phyloP scores from a whole-genome alignment of 1,140 invertebrate genomes.

The Habropoda laboriosa region DNA sequence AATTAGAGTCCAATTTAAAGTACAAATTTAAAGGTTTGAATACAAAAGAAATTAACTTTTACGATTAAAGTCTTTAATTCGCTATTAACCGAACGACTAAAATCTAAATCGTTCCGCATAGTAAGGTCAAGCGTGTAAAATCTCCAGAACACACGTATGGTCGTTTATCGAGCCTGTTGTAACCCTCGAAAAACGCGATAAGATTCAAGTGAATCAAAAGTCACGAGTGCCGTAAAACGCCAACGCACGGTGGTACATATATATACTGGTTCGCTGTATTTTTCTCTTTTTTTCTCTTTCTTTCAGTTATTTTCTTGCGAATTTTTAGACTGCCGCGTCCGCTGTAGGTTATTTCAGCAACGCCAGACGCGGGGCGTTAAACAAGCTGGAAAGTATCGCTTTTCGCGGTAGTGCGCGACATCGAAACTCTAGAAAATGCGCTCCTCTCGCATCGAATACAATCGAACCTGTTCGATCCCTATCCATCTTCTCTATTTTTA shows the following conservation, averaged over 20 bases:
- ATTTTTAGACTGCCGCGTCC: slow-evolving; percentile 40
- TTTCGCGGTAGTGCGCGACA: neutral
- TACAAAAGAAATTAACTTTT: no score
- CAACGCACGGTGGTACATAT: neutral
- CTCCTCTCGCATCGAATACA: neutral
- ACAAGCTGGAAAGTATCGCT: neutral
- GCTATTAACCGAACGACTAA: neutral
- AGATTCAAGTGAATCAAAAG: neutral
- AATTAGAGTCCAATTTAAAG: no score
- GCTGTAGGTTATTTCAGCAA: slow-evolving; percentile 28
- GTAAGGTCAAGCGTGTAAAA: neutral
- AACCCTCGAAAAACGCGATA: slow-evolving; percentile 8
- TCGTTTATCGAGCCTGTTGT: slow-evolving; percentile 2
- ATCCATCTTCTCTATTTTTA: neutral
- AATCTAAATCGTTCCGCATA: neutral
- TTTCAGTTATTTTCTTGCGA: neutral
- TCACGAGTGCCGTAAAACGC: neutral
- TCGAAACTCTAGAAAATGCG: neutral
- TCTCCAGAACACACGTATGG: neutral
- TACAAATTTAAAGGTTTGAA: no score
- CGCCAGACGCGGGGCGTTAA: neutral
- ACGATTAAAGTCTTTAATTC: no score
- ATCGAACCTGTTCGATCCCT: neutral
- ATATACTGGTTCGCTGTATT: no score
- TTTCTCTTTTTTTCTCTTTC: neutral